phyloP scores from a whole-genome alignment of 2,888 invertebrate genomes.

The Nomada ferruginata region DNA sequence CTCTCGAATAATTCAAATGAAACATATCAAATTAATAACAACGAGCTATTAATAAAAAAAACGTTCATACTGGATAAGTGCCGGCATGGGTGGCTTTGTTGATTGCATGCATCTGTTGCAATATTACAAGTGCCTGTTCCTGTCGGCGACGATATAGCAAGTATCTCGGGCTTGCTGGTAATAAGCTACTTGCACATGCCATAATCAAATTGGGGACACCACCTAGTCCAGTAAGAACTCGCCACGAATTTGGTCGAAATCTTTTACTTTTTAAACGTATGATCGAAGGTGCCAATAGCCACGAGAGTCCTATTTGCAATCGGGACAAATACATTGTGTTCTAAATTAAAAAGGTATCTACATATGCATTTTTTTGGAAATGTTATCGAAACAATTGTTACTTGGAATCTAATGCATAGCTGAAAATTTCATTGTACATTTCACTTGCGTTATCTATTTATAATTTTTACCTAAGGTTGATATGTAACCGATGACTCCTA shows the following conservation, averaged over 20 bases:
- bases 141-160: slow-evolving; percentile 80
- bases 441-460: neutral
- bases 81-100: slow-evolving; percentile 84
- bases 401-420: neutral
- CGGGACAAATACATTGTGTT: neutral
- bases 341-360: neutral
- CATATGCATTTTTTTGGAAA: neutral
- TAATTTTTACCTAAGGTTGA: slow-evolving; percentile 56
- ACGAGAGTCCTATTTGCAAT: slow-evolving; percentile 69
- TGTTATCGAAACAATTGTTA: neutral
- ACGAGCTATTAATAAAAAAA: neutral
- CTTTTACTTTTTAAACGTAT: slow-evolving; percentile 70
- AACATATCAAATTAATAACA: neutral
- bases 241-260: slow-evolving; percentile 83
- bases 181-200: slow-evolving; percentile 82
- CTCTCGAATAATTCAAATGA: neutral
- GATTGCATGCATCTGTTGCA: slow-evolving; percentile 84
- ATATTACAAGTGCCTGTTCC: slow-evolving; percentile 79
- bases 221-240: slow-evolving; percentile 81
- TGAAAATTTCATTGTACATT: neutral
- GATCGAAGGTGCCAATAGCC: slow-evolving; percentile 75
- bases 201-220: slow-evolving; percentile 82
- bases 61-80: slow-evolving; percentile 79
- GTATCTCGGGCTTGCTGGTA: slow-evolving; percentile 84
- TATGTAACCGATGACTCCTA: slow-evolving; percentile 78